Conservation (phyloP, 2,113 vertebrate species). For the Chaetodon trifascialis region DNA sequence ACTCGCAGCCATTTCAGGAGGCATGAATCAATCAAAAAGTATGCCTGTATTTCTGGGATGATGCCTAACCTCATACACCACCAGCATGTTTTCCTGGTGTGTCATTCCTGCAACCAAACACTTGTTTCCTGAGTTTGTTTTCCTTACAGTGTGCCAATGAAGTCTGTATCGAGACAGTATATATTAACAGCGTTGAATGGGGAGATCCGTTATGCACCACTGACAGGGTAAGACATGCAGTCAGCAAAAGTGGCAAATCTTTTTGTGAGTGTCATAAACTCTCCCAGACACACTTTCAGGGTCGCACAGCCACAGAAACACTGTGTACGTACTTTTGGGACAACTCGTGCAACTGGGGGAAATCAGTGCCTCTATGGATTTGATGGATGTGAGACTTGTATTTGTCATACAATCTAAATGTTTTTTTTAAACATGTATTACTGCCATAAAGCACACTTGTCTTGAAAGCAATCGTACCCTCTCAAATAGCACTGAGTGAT, state of each 20-base stretch:
- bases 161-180: slow-evolving; percentile 50
- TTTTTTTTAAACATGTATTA: slow-evolving; percentile 15
- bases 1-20: slow-evolving; percentile 8
- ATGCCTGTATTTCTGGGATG: slow-evolving; percentile 30
- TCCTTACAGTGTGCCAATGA: slow-evolving; percentile 6
- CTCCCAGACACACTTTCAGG: slow-evolving; percentile 62
- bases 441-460: slow-evolving; percentile 25
- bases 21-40: slow-evolving; percentile 52
- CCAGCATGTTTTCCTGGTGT: slow-evolving; percentile 34
- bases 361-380: slow-evolving; percentile 12
- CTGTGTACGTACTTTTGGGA: slow-evolving; percentile 43
- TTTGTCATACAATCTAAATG: slow-evolving; percentile 35
- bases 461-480: slow-evolving; percentile 27
- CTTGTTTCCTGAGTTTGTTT: slow-evolving; percentile 38
- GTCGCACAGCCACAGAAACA: slow-evolving; percentile 60
- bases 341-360: slow-evolving; percentile 15
- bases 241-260: slow-evolving; percentile 74
- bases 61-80: slow-evolving; percentile 35
- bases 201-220: slow-evolving; percentile 66
- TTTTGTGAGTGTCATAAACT: slow-evolving; percentile 68
- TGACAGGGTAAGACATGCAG: slow-evolving; percentile 62
- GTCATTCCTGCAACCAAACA: slow-evolving; percentile 44
- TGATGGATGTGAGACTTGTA: slow-evolving; percentile 31
- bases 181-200: slow-evolving; percentile 62
- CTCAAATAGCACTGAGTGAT: slow-evolving; percentile 36